Percentiles rank a stretch among this genome's conserved stretches.
phyloP scores from a whole-genome alignment of 2,888 invertebrate species.

The Lysandra coridon region DNA sequence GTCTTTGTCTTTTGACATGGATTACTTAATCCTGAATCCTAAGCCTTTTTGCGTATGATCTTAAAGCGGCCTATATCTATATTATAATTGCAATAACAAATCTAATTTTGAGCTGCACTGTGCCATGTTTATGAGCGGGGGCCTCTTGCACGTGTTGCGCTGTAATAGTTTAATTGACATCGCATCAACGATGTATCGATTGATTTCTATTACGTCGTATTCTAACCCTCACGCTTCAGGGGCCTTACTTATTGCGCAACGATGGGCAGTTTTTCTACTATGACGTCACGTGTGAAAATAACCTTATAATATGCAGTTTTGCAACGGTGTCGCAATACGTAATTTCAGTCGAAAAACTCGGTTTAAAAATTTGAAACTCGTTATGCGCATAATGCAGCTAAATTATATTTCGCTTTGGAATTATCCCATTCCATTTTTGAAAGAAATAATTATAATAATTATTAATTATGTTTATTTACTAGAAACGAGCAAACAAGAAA shows the following conservation, averaged over 20 bases:
- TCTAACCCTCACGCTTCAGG: slow-evolving; percentile 14
- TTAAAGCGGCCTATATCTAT: no score
- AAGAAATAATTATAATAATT: background rate
- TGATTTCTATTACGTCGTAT: background rate
- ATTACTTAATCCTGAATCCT: no score
- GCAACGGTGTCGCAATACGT: background rate
- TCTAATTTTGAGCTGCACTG: background rate
- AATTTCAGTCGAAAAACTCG: background rate
- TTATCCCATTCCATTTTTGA: background rate
- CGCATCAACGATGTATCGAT: background rate
- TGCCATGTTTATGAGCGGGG: background rate
- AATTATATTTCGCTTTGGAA: background rate
- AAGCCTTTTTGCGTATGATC: no score
- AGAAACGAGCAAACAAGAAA: background rate
- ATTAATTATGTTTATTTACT: background rate
- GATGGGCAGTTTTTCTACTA: slow-evolving; percentile 6
- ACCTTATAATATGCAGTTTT: background rate
- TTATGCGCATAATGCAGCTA: background rate
- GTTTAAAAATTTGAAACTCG: background rate
- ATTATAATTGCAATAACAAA: no score
- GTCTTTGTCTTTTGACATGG: no score
- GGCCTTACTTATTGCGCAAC: background rate
- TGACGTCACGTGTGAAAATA: background rate
- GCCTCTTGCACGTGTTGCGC: background rate
- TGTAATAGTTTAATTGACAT: slow-evolving; percentile 1